A percentile compares a stretch with the other conserved stretches of the same genome.
phyloP scores from a whole-genome alignment of 2,797 vertebrate species.

The Tapirus indicus region DNA sequence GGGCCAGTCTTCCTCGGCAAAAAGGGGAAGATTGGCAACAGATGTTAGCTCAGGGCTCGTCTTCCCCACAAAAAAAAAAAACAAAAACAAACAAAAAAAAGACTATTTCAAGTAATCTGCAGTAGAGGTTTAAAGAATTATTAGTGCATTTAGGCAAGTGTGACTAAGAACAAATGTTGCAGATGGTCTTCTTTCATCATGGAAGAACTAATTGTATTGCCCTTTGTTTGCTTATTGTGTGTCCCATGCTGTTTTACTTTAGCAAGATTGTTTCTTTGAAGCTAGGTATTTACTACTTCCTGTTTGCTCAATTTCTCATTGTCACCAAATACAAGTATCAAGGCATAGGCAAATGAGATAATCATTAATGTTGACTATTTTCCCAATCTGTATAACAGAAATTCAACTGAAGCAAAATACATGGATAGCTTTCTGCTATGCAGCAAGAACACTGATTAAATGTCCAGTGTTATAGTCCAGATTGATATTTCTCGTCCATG shows the following conservation, averaged over 20 bases:
- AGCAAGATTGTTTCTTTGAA: not conserved
- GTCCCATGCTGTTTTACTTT: not conserved
- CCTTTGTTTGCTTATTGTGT: not conserved
- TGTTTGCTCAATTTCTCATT: not conserved
- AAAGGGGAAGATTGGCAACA: no score
- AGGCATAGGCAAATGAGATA: not conserved
- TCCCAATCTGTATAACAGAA: not conserved
- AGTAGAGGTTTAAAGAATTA: not conserved
- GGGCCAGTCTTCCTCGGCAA: no score
- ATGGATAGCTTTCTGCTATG: not conserved
- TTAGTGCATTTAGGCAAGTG: not conserved
- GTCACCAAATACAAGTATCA: not conserved
- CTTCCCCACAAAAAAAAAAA: no score
- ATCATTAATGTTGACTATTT: not conserved
- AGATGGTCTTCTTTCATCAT: not conserved
- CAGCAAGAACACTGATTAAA: not conserved
- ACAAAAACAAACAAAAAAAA: no score
- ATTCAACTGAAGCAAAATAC: not conserved
- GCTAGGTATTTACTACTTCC: not conserved
- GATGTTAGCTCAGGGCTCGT: no score
- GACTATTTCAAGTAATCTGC: not conserved
- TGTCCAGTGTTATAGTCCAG: not conserved
- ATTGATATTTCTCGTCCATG: not conserved
- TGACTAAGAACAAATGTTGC: not conserved
- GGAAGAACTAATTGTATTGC: not conserved